Evolutionary conservation across 2,113 vertebrate species (phyloP), one percentile per base, ranked within the genome.

Genomic region (Zosterops hypoxanthus): DNA sequence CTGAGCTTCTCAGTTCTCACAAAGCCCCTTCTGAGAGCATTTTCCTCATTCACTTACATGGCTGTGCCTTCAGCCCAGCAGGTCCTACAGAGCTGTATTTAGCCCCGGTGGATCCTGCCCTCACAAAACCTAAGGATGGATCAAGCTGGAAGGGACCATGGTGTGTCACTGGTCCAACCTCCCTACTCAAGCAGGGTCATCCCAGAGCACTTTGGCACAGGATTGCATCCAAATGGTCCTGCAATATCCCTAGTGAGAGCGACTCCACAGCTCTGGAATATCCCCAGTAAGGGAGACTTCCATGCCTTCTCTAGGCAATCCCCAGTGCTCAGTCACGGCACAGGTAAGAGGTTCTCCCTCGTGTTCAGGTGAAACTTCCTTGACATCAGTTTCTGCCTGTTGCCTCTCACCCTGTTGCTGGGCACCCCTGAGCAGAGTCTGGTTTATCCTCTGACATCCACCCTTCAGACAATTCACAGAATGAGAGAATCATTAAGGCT

Each of bases 1-100:
- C 1, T 4, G 8, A 47, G 49, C 25, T 68, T 59, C 19, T 57
- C 68, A 5, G 33, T 13, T 49, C 44, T 29, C 57, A 24, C 49
- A 14, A 16, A 2, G 0, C 13, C 53, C 36, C 5, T 73, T 41
- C 59, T 1, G 0, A 33, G 29, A 8, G 64, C 0, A 3, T 44
- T 50, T 34, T 33, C 55, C 22, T 41, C 4, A 0, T 10, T 55
- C 9, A 33, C 7, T 25, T 15, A 8, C 12, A 12, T 4, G 16
- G 16, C n/a, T 8, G 3, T 3, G 59, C 39, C 31, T 59, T 17
- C 10, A 64, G 55, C 49, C 29, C 61, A 15, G 71, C 47, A 25
- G 22, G 16, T 70, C 57, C 28, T 3, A 9, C 31, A 49, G 3
- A 5, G 11, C 3, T 4, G 18, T 6, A 22, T 16, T 64, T 4